These are phyloP conservation scores for Gila orcuttii DNA, from an alignment of 2,113 vertebrate genomes.

Conservation along the genomic window DNA sequence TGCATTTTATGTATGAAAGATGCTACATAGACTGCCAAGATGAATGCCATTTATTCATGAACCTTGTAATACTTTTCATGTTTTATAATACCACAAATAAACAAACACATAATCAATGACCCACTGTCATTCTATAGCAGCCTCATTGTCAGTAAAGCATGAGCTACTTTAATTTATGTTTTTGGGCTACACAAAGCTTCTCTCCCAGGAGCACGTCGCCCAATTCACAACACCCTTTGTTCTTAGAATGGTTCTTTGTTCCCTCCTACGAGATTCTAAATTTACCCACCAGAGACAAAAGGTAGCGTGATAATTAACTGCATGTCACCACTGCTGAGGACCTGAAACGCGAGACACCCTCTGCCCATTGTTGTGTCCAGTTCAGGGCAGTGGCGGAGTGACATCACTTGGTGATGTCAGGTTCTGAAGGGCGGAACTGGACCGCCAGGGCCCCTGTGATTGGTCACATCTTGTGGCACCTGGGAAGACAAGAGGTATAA, in stretches of 20 bases:
- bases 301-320: constrained; percentile 64
- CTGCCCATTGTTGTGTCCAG: constrained; percentile 43
- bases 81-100: not conserved
- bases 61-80: not conserved
- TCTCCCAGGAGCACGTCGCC: not conserved
- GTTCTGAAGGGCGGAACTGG: constrained; percentile 55
- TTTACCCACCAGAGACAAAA: constrained; percentile 68
- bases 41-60: constrained; percentile 1
- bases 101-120: not conserved
- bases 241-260: constrained; percentile 50
- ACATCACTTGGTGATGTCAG: constrained; percentile 61
- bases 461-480: constrained; percentile 43
- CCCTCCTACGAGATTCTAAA: constrained; percentile 64
- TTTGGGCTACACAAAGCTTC: constrained; percentile 9
- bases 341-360: constrained; percentile 63
- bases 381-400: constrained; percentile 43
- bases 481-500: constrained; percentile 59
- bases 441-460: constrained; percentile 42
- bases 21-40: not conserved
- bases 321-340: constrained; percentile 33
- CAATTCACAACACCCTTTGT: constrained; percentile 9
- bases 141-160: constrained; percentile 17
- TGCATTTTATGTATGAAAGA: not conserved
- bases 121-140: not conserved
- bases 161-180: constrained; percentile 5